Base-by-base conservation (phyloP, 2,888 invertebrate genomes). In the Drosophila parthenogenetica region DNA sequence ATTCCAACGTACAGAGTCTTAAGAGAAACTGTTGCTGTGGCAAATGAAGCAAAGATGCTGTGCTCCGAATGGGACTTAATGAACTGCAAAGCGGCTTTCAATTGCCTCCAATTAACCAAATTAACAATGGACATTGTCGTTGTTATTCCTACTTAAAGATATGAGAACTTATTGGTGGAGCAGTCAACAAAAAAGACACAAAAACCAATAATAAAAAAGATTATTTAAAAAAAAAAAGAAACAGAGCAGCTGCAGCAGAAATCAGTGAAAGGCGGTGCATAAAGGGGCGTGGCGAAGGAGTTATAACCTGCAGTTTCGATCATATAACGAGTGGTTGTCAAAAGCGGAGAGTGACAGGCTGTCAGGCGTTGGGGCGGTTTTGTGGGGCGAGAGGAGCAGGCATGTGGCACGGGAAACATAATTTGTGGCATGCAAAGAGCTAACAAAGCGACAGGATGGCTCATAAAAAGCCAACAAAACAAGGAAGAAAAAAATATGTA, bases 401-500 rank as follows among this genome's bases (percentile, higher is more conserved):
- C 17, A 35, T 17, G 59, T 32, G 25, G 49, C 49, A 50, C n/a
- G 60, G 19, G 69, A 67, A 75, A 53, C 87, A 85, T 84, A 84
- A 89, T 87, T 89, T 85, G 85, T 77, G 89, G 87, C 85, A 85
- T 85, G 89, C 87, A 89, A 89, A 80, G 87, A 87, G 78, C 83
- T 75, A 88, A 88, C 89, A 89, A 80, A 83, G 77, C 79, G 79
- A 79, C 79, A 76, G 76, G 61, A 69, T 17, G 54, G 43, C 51
- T 66, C 60, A 66, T 43, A 79, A 73, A 63, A 63, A 59, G 29
- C 29, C 29, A 35, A 13, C 61, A 65, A 58, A 19, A 51, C 22
- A n/a, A 71, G 45, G n/a, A 67, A 29, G 37, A 54, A 16, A 42
- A 58, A 7, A 57, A 67, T 2, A 29, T 29, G 25, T 25, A 5